Evolutionary conservation across 2,113 vertebrate species (phyloP), one percentile per base, ranked within the genome.

Genomic region (Callithrix jacchus): DNA sequence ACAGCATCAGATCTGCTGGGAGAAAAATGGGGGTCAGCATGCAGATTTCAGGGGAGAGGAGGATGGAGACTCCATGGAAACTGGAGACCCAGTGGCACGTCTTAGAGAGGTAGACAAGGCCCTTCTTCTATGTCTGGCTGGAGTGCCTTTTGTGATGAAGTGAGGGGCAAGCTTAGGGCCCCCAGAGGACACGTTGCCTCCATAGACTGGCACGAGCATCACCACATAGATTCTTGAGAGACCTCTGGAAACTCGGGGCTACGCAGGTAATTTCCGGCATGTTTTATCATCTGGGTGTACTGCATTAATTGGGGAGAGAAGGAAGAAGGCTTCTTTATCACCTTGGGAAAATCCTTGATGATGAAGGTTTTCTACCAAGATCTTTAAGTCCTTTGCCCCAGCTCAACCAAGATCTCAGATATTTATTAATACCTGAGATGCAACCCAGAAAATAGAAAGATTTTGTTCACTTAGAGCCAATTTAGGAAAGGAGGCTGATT

Each of bases 121-220:
- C 16, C 5, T 76, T 76, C 23, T 74, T 23, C 64, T 89, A 1
- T 30, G 21, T 66, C 12, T 47, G 32, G 30, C n/a, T 49, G 4
- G 25, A 20, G 5, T 27, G 1, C 16, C 7, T 76, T 92, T 70
- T 71, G 30, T 52, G 25, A 80, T 4, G 13, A 70, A 32, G 8
- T 2, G 52, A 37, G 27, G 23, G 30, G 13, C 16, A 85, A 47
- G 25, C 20, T 3, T 10, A 37, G 64, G 20, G 27, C 3, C 18
- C 27, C 42, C 23, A 20, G 45, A 61, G 61, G 21, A 0, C 37
- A 64, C 0, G 0, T 30, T 6, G 2, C 52, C 42, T 37, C 66
- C 25, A n/a, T 35, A 45, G 27, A n/a, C 3, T 8, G 35, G 14
- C 40, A 13, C 64, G 54, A 47, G 11, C 1, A 0, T 68, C 45